Base-by-base conservation (phyloP, 2,888 invertebrate genomes). In the Ptychoptera albimana region DNA sequence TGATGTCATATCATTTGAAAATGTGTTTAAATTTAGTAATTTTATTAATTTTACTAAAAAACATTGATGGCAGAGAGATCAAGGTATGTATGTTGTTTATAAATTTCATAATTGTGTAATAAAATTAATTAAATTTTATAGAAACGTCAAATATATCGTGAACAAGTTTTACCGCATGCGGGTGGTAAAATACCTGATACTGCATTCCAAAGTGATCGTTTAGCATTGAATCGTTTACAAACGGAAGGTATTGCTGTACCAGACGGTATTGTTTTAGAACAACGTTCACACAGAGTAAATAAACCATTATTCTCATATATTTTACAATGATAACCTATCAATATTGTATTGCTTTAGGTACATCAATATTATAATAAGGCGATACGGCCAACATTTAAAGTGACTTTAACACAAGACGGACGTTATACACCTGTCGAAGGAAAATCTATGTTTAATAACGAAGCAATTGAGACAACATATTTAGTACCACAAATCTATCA, bases 121-220 rank as follows among this genome's bases (percentile, higher is more conserved):
- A 23, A 23, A 23, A n/a, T n/a, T 23, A 23, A 23, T 23, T 23
- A 23, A 23, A 5, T 23, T 32, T 7, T 31, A 14, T 10, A 70
- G 62, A 77, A 76, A 57, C 65, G 76, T 31, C 75, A 77, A 60
- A 69, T 77, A 50, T 77, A 72, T 59, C 68, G 77, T 13, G 77
- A 77, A 52, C 71, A 76, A 55, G 69, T 77, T 13, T 54, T 74
- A 39, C 77, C 77, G 8, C 69, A 70, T 50, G 63, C 69, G 32
- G 77, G 77, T 34, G 77, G 77, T 1, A 74, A 74, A 57, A 75
- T 77, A 50, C 77, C 77, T 0, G 75, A 75, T 46, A 71, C 72
- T 37, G 76, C 77, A 8, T 77, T 77, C 50, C 64, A 69, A 49
- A 67, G 71, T 1, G 74, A 75, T 57, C 68, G 77, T 10, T 57